These are phyloP conservation scores for Drosophila melanocephala DNA, from an alignment of 2,888 invertebrate species.

Conservation along the genomic window DNA sequence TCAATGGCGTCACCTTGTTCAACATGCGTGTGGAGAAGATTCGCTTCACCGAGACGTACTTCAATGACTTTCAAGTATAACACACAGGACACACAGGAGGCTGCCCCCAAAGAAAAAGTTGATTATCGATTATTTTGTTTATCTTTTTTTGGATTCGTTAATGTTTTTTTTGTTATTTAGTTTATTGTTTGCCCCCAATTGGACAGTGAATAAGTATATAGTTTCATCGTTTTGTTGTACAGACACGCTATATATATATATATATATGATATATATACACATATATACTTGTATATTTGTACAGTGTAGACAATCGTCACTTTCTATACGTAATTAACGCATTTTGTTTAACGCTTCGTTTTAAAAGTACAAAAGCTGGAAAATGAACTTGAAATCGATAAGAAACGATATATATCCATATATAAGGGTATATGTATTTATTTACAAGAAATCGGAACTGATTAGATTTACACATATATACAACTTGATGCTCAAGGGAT, in stretches of 20 bases:
- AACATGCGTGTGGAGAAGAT: slow-evolving; percentile 80
- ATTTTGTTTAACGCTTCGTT: slow-evolving; percentile 54
- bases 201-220: slow-evolving; percentile 54
- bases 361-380: slow-evolving; percentile 37
- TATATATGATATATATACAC: slow-evolving; percentile 11
- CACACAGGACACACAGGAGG: slow-evolving; percentile 4
- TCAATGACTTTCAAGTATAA: slow-evolving; percentile 81
- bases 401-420: slow-evolving; percentile 10
- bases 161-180: slow-evolving; percentile 64
- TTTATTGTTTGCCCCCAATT: slow-evolving; percentile 47
- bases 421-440: slow-evolving; percentile 30
- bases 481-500: slow-evolving; percentile 68
- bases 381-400: slow-evolving; percentile 30
- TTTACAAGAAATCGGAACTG: slow-evolving; percentile 73
- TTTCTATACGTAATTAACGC: slow-evolving; percentile 49
- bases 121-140: slow-evolving; percentile 31
- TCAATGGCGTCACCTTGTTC: slow-evolving; percentile 88
- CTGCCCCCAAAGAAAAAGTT: slow-evolving; percentile 1
- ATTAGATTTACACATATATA: slow-evolving; percentile 55
- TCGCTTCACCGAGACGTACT: slow-evolving; percentile 82
- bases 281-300: slow-evolving; percentile 28
- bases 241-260: slow-evolving; percentile 29
- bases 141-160: slow-evolving; percentile 56
- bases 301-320: slow-evolving; percentile 54
- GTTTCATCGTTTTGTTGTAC: slow-evolving; percentile 38